These are phyloP conservation scores for Eilema sororculum DNA, from an alignment of 2,888 invertebrate genomes.

Conservation along the genomic window DNA sequence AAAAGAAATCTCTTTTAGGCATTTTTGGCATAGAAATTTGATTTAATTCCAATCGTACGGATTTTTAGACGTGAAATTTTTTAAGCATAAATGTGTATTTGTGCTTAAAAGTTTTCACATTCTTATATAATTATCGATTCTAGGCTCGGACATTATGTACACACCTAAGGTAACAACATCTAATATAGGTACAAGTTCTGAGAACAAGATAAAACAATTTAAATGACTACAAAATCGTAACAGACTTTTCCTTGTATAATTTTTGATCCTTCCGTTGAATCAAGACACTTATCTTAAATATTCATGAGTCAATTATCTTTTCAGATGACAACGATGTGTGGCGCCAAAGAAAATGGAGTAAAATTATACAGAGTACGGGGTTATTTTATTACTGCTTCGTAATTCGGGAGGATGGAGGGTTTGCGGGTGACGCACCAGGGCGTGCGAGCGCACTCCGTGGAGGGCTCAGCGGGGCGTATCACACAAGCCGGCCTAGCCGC, in stretches of 20 bases:
- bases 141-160: not conserved
- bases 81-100: too few relatives aligned
- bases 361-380: conserved; percentile 50
- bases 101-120: too few relatives aligned
- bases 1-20: too few relatives aligned
- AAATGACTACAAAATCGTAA: conserved; percentile 5
- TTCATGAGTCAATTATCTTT: conserved; percentile 45
- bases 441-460: conserved; percentile 85
- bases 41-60: too few relatives aligned
- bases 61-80: too few relatives aligned
- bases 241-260: conserved; percentile 13
- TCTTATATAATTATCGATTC: too few relatives aligned
- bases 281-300: conserved; percentile 17
- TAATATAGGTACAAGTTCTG: not conserved
- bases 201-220: conserved; percentile 4
- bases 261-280: conserved; percentile 11
- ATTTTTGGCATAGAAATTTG: too few relatives aligned
- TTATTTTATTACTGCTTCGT: conserved; percentile 50
- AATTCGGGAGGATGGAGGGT: conserved; percentile 76
- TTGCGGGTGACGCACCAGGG: conserved; percentile 88
- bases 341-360: conserved; percentile 65
- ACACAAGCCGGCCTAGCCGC: conserved; percentile 94
- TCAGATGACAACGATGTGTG: conserved; percentile 68
- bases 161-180: conserved; percentile 1
- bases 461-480: conserved; percentile 88